Conservation (phyloP, 2,888 invertebrate species). For the Microctonus brassicae region DNA sequence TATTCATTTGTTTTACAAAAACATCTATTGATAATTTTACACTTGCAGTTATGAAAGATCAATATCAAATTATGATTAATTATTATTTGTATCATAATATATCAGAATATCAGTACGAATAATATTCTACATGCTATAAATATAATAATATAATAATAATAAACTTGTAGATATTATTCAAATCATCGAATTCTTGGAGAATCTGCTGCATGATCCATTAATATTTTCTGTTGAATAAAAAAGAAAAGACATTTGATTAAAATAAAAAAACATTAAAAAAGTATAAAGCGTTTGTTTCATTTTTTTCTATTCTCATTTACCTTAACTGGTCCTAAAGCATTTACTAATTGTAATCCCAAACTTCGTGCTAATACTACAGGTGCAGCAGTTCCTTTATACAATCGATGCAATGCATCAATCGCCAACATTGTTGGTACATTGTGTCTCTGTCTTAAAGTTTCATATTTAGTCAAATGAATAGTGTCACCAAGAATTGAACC, state of each 20-base stretch:
- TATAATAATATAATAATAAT: not conserved
- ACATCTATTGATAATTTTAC: not conserved
- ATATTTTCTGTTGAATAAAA: constrained; percentile 51
- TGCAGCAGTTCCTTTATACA: constrained; percentile 82
- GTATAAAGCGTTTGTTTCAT: not conserved
- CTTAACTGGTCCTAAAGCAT: constrained; percentile 83
- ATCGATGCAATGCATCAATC: constrained; percentile 86
- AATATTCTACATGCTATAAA: not conserved
- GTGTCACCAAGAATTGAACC: constrained; percentile 83
- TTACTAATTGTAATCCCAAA: constrained; percentile 84
- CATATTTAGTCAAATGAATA: constrained; percentile 83
- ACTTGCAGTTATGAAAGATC: not conserved
- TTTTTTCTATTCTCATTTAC: constrained; percentile 67
- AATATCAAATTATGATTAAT: not conserved
- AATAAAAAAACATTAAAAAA: not conserved
- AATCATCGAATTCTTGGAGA: constrained; percentile 34
- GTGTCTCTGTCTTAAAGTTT: constrained; percentile 84
- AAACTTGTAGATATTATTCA: not conserved
- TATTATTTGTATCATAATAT: not conserved
- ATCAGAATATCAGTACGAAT: too few relatives aligned
- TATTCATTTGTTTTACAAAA: not conserved
- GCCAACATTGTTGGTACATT: constrained; percentile 91
- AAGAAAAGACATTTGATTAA: not conserved
- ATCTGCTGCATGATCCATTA: constrained; percentile 58
- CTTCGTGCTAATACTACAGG: constrained; percentile 86